Evolutionary conservation across 2,888 invertebrate species (phyloP).

Genomic region (Leucophenga maculata): DNA sequence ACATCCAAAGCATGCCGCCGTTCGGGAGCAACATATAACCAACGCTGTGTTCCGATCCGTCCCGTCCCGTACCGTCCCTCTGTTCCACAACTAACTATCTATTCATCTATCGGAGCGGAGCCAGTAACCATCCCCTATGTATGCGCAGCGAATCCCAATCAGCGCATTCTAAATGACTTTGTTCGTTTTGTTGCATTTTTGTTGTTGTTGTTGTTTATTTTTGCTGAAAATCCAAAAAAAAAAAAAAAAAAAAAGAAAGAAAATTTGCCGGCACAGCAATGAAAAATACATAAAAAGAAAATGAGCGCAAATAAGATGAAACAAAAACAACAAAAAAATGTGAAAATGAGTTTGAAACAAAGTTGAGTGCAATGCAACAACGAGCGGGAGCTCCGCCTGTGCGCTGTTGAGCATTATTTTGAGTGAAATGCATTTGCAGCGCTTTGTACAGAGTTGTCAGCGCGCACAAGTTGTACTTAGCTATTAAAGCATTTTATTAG

Average conservation of each 20-base stretch:
- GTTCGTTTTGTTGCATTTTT: not conserved
- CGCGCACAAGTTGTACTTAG: too few relatives aligned
- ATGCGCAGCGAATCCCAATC: constrained; percentile 11
- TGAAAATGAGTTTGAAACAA: too few relatives aligned
- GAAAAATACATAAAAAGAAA: not conserved
- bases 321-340: not conserved
- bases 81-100: not conserved
- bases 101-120: not conserved
- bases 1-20: not conserved
- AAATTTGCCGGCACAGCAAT: not conserved
- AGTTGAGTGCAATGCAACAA: not conserved
- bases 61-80: too few relatives aligned
- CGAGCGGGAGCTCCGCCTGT: constrained; percentile 14
- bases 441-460: not conserved
- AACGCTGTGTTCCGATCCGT: too few relatives aligned
- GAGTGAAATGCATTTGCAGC: constrained; percentile 4
- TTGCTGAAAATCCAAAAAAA: too few relatives aligned
- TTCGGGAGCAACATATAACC: too few relatives aligned
- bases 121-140: too few relatives aligned
- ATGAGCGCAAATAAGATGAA: constrained; percentile 9
- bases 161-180: constrained; percentile 6
- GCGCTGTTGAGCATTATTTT: not conserved
- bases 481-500: too few relatives aligned
- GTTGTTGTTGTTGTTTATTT: not conserved
- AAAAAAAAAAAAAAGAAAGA: constrained; percentile 9